Base-by-base conservation (phyloP, 2,113 vertebrate species). In the Gymnorhina tibicen region DNA sequence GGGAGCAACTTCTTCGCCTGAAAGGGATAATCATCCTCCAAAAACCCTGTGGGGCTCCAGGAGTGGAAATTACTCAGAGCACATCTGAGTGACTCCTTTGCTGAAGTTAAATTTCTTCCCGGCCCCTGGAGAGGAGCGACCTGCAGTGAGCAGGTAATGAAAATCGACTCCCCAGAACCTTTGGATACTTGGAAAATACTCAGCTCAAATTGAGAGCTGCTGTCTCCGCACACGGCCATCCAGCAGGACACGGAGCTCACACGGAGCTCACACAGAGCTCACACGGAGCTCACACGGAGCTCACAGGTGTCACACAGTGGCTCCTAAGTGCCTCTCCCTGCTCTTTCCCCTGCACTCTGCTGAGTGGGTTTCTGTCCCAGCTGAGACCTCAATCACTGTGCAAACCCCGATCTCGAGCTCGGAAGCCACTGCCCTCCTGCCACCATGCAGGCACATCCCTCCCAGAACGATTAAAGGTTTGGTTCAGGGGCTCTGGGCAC, bases 221-320 rank as follows among this genome's bases (percentile, higher is more conserved):
- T 72, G 24, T 27, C 35, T 52, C 37, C 1, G 0, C 2, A 1
- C 88, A 74, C 7, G 0, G 59, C 37, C 46, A 1, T 26, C 20
- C 72, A 39, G 85, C 33, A 7, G 3, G 8, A 42, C 16, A 12
- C 1, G 0, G 68, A 84, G n/a, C 39, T 35, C 89, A 32, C 16
- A 11, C 1, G 0, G 53, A 72, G 50, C 28, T 30, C 83, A 5
- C 55, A 32, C 1, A 0, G 67, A 83, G 35, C 37, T 37, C 89
- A 39, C 13, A 10, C 14, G 16, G 44, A 44, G 44, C 44, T 44
- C 44, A 46, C 46, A 8, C 3, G 0, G 64, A 69, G 47, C 35
- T 33, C 91, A 1, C 46, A n/a, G 64, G 53, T 41, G 52, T 42
- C 76, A 22, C 41, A 7, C 3, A 0, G 60, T 8, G 12, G 69